phyloP scores from a whole-genome alignment of 2,797 vertebrate species.

The Alca torda region DNA sequence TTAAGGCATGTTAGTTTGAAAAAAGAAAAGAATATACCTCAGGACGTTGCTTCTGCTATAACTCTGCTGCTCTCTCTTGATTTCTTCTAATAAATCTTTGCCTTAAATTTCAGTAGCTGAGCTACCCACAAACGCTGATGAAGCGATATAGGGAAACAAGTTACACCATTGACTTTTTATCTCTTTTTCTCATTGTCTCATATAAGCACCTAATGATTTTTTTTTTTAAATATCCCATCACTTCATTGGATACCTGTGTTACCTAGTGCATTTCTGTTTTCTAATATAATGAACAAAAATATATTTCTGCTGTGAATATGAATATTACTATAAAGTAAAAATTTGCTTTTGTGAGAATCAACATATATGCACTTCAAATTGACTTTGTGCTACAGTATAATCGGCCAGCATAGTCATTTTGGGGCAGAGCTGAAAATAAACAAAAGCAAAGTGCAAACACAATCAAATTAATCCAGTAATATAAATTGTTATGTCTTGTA shows the following conservation, averaged over 20 bases:
- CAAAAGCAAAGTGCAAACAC: not conserved
- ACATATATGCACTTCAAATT: not conserved
- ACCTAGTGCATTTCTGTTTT: not conserved
- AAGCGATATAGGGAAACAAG: not conserved
- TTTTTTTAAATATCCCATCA: not conserved
- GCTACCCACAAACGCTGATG: not conserved
- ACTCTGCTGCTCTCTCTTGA: not conserved
- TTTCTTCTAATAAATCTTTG: not conserved
- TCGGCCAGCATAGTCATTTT: not conserved
- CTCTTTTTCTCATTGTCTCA: not conserved
- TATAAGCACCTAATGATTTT: not conserved
- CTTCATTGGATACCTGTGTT: not conserved
- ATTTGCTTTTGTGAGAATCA: not conserved
- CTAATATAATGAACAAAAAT: not conserved
- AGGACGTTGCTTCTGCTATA: not conserved
- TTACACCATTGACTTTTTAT: not conserved
- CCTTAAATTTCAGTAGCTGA: slow-evolving; percentile 8
- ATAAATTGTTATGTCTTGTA: not conserved
- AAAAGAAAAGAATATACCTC: slow-evolving; percentile 19
- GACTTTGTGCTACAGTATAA: not conserved
- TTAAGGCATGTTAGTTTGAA: slow-evolving; percentile 42
- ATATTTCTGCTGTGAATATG: not conserved
- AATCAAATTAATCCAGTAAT: not conserved
- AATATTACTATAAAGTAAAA: not conserved
- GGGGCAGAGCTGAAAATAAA: not conserved